phyloP scores from a whole-genome alignment of 2,113 vertebrate genomes.

The Paracanthobrama guichenoti region DNA sequence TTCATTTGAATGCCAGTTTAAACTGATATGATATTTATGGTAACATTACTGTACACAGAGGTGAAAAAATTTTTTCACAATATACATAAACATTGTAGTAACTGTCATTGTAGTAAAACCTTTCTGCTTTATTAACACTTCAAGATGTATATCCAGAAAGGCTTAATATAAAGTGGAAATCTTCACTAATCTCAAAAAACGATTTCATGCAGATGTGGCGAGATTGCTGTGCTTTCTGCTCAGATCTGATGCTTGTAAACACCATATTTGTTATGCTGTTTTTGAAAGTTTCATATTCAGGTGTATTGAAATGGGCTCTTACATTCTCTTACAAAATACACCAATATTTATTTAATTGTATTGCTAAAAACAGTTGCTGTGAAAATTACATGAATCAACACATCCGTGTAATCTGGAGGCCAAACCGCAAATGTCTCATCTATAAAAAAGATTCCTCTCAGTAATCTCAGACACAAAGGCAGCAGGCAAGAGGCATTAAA shows the following conservation, averaged over 20 bases:
- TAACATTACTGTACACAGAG: background rate
- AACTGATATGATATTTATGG: background rate
- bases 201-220: background rate
- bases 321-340: background rate
- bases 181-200: background rate
- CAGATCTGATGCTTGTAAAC: background rate
- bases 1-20: background rate
- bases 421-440: too few species aligned
- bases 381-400: background rate
- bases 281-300: background rate
- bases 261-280: background rate
- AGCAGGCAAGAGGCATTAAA: background rate
- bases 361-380: background rate
- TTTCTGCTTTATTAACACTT: background rate
- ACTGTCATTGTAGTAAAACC: too few species aligned
- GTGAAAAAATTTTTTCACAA: slow-evolving; percentile 31
- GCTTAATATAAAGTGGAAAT: background rate
- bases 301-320: background rate
- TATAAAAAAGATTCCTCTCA: background rate
- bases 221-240: background rate
- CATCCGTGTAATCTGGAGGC: background rate
- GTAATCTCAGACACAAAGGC: slow-evolving; percentile 18
- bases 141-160: background rate
- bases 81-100: background rate
- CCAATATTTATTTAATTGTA: background rate